phyloP scores from a whole-genome alignment of 2,113 vertebrate genomes.

The Ariopsis seemanni region DNA sequence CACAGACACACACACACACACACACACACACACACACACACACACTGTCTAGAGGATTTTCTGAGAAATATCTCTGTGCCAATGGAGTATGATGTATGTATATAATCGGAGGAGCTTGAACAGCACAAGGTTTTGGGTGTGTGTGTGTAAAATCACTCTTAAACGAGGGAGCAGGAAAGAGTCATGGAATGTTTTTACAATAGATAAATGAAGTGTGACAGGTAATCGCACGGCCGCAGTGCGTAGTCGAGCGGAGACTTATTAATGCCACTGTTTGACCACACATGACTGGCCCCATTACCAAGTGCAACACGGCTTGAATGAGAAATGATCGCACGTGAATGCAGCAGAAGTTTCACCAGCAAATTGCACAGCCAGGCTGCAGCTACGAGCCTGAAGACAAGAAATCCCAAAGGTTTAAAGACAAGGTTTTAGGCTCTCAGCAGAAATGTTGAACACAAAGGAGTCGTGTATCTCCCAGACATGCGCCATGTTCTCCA shows the following conservation, averaged over 20 bases:
- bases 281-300: constrained; percentile 53
- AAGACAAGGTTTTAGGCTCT: constrained; percentile 38
- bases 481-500: constrained; percentile 34
- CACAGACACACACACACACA: no score
- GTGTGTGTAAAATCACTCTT: constrained; percentile 17
- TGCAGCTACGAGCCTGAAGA: background rate
- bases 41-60: constrained; percentile 13
- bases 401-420: constrained; percentile 12
- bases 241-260: constrained; percentile 35
- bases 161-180: constrained; percentile 37
- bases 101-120: background rate
- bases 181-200: constrained; percentile 49
- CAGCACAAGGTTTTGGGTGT: background rate
- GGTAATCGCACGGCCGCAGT: constrained; percentile 44
- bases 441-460: constrained; percentile 34
- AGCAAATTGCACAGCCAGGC: background rate
- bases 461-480: constrained; percentile 28
- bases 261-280: constrained; percentile 56
- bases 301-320: constrained; percentile 34
- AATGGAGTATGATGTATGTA: constrained; percentile 24
- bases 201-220: constrained; percentile 53
- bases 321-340: constrained; percentile 49
- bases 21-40: background rate
- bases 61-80: background rate
- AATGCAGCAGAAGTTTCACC: constrained; percentile 24